phyloP scores from a whole-genome alignment of 53 echinoderm and acorn worm genomes.

The Crossaster papposus region DNA sequence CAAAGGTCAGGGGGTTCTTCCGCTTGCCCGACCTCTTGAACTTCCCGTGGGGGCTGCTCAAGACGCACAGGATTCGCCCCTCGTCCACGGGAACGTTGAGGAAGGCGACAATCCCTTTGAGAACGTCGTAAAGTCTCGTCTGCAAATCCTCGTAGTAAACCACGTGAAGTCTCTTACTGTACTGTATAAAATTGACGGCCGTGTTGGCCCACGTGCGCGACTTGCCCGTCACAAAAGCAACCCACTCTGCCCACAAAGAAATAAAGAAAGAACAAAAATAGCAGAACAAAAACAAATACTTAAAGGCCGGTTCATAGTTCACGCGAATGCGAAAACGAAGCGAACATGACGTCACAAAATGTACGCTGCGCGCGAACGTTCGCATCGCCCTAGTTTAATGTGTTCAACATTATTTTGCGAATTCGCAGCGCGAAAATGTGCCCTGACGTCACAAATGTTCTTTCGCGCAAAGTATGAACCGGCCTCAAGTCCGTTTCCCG shows the following conservation, averaged over 20 bases:
- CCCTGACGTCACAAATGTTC: no score
- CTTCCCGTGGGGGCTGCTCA: slow-evolving; percentile 82
- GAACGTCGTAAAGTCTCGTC: slow-evolving; percentile 63
- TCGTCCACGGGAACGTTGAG: slow-evolving; percentile 66
- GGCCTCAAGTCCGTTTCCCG: neutral
- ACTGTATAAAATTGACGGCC: slow-evolving; percentile 89
- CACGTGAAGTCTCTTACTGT: slow-evolving; percentile 77
- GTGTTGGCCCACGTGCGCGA: slow-evolving; percentile 97
- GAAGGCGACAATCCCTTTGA: slow-evolving; percentile 75
- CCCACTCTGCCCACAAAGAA: slow-evolving; percentile 80
- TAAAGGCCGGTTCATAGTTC: no score
- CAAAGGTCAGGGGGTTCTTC: slow-evolving; percentile 71
- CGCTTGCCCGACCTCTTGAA: slow-evolving; percentile 83
- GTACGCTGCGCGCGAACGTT: no score
- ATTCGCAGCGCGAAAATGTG: no score
- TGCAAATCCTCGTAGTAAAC: slow-evolving; percentile 94
- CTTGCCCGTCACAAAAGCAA: slow-evolving; percentile 91
- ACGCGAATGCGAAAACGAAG: no score
- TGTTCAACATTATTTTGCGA: no score
- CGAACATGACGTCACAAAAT: no score
- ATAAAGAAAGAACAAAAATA: neutral
- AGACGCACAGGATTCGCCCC: slow-evolving; percentile 78
- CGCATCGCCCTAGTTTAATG: no score
- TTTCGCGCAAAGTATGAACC: no score
- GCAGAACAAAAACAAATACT: no score